Base-by-base conservation (phyloP, 2,113 vertebrate species). In the Rafetus swinhoei region DNA sequence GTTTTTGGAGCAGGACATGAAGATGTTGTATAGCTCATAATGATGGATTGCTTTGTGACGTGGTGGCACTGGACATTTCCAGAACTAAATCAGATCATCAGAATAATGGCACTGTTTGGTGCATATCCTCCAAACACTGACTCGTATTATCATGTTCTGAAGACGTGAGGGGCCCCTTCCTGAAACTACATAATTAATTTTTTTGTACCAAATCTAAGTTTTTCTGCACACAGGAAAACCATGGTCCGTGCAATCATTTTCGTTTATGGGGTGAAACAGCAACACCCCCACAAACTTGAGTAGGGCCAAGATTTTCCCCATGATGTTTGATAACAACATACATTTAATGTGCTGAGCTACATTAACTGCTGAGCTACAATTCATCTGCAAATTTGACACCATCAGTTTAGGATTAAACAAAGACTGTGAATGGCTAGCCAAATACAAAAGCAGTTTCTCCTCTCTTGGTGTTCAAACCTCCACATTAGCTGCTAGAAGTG, bases 161-260 rank as follows among this genome's bases (percentile, higher is more conserved):
- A 74, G 77, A 79, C 54, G 0, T 74, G 0, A 35, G 45, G 59
- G 59, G 9, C n/a, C 22, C 6, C 82, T 52, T n/a, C 79, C 13
- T 3, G 89, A 86, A 89, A 32, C 45, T 88, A 77, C 62, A 84
- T 79, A 74, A 3, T 0, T 0, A 60, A 87, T 45, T 22, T 32
- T 56, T 80, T 4, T 45, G 0, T 39, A 12, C 9, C 53, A 69
- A 76, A 81, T 13, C 9, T 59, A 0, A 0, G 50, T 11, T 79
- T 53, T 76, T 9, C 72, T 84, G 72, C 55, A 24, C 19, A 0
- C 0, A 32, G 45, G 13, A 12, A 4, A 1, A 82, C 81, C 86
- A 16, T 25, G 45, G 76, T 62, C 10, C 12, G 60, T 22, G 21
- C 21, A 45, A 45, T 45, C 45, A 45, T 45, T 45, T 45, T 45